Conservation (phyloP, 1,140 invertebrate genomes). For the Drosophila lacteicornis region DNA sequence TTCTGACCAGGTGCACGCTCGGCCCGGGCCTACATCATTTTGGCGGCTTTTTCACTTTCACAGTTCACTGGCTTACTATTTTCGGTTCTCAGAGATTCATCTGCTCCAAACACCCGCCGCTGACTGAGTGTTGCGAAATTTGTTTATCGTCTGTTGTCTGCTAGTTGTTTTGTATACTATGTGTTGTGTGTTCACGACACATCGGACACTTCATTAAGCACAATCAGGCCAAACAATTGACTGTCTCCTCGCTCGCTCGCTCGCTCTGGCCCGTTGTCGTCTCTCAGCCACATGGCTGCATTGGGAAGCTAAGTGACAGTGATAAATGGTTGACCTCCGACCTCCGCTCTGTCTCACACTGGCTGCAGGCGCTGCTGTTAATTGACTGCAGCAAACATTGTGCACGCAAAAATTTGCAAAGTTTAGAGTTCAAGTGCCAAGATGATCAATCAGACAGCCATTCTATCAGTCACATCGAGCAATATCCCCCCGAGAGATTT, state of each 20-base stretch:
- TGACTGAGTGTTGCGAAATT: constrained; percentile 22
- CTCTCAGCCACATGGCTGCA: constrained; percentile 10
- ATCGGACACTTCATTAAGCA: constrained; percentile 67
- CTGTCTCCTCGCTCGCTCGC: constrained; percentile 3
- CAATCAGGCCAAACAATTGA: constrained; percentile 72
- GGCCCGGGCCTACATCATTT: constrained; percentile 34
- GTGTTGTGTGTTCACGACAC: constrained; percentile 32
- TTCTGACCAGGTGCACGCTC: constrained; percentile 19
- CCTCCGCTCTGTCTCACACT: constrained; percentile 18
- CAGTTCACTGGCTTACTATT: constrained; percentile 12
- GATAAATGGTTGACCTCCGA: constrained; percentile 56
- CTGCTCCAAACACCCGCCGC: constrained; percentile 18
- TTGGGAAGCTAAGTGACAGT: constrained; percentile 53
- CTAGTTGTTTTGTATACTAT: constrained; percentile 3
- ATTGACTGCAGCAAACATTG: constrained; percentile 45
- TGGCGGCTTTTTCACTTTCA: constrained; percentile 13
- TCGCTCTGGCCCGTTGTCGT: constrained; percentile 5
- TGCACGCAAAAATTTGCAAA: constrained; percentile 44
- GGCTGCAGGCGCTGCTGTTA: constrained; percentile 6
- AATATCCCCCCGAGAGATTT: neutral
- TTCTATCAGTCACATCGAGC: constrained; percentile 34
- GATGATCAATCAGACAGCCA: constrained; percentile 47
- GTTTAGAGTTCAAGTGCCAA: constrained; percentile 48
- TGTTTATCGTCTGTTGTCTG: constrained; percentile 18
- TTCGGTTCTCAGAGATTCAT: constrained; percentile 17